A percentile compares a stretch with the other conserved stretches of the same genome.
Conservation (phyloP, 2,888 invertebrate species). For the Athetis lepigone region DNA sequence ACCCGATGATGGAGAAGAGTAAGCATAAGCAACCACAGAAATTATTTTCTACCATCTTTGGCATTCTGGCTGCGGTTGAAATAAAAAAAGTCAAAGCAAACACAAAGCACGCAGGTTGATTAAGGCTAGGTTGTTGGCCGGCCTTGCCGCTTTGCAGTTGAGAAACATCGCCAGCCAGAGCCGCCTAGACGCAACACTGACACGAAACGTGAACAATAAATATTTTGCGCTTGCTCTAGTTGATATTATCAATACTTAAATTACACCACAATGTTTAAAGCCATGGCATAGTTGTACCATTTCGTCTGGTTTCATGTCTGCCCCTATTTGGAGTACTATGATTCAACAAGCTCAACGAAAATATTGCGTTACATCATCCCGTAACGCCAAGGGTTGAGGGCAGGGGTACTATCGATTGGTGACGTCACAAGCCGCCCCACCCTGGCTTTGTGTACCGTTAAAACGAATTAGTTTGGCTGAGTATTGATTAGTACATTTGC, state of each 20-base stretch:
- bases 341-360: constrained; percentile 61
- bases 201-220: constrained; percentile 35
- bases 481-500: constrained; percentile 28
- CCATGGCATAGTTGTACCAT: constrained; percentile 25
- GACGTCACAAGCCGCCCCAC: constrained; percentile 72
- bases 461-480: constrained; percentile 32
- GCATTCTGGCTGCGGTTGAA: constrained; percentile 43
- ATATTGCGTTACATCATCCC: constrained; percentile 74
- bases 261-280: constrained; percentile 11
- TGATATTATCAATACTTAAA: constrained; percentile 1
- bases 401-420: constrained; percentile 70
- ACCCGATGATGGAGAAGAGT: constrained; percentile 15
- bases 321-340: constrained; percentile 54
- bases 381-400: constrained; percentile 61
- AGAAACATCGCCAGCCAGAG: constrained; percentile 36
- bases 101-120: constrained; percentile 41
- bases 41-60: constrained; percentile 31
- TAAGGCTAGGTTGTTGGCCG: constrained; percentile 58
- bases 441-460: constrained; percentile 50
- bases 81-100: constrained; percentile 38
- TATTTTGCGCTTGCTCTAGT: constrained; percentile 9
- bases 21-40: constrained; percentile 31
- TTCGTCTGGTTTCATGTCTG: constrained; percentile 60
- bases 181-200: constrained; percentile 28
- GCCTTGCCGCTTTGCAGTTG: constrained; percentile 56